Percentiles rank a stretch among this genome's conserved stretches.
phyloP scores from a whole-genome alignment of 2,888 invertebrate genomes.

The Polydesmus complanatus region DNA sequence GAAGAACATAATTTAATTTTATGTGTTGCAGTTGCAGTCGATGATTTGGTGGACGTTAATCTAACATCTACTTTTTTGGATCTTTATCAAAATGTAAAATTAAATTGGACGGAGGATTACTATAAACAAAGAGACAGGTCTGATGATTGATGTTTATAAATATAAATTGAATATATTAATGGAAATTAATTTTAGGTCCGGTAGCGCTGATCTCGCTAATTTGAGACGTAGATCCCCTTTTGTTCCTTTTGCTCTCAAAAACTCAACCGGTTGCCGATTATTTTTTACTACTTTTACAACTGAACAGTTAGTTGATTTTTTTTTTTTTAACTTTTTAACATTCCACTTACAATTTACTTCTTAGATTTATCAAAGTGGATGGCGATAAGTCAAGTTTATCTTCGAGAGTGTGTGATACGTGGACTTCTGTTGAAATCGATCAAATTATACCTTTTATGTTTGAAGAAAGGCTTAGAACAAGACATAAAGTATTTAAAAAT shows the following conservation, averaged over 20 bases:
- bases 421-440: conserved; percentile 57
- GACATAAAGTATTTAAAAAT: conserved; percentile 30
- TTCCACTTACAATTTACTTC: not conserved
- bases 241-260: conserved; percentile 83
- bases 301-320: conserved; percentile 9
- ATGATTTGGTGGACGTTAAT: conserved; percentile 67
- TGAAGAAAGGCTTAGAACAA: conserved; percentile 47
- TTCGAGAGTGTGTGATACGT: too few relatives aligned
- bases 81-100: conserved; percentile 60
- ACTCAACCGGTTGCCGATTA: conserved; percentile 74
- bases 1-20: too few relatives aligned
- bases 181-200: not conserved
- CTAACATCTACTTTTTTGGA: conserved; percentile 78
- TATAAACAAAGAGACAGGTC: conserved; percentile 21
- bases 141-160: conserved; percentile 2
- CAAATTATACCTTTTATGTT: conserved; percentile 76
- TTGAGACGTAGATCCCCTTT: conserved; percentile 56
- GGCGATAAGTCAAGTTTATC: not conserved
- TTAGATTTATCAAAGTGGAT: not conserved
- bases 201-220: not conserved
- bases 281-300: conserved; percentile 56
- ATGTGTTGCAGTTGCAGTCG: conserved; percentile 33
- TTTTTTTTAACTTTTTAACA: not conserved
- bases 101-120: conserved; percentile 60
- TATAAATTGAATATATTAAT: not conserved